A percentile compares a stretch with the other conserved stretches of the same genome.
phyloP scores from a whole-genome alignment of 2,113 vertebrate species.

The Pavo muticus region DNA sequence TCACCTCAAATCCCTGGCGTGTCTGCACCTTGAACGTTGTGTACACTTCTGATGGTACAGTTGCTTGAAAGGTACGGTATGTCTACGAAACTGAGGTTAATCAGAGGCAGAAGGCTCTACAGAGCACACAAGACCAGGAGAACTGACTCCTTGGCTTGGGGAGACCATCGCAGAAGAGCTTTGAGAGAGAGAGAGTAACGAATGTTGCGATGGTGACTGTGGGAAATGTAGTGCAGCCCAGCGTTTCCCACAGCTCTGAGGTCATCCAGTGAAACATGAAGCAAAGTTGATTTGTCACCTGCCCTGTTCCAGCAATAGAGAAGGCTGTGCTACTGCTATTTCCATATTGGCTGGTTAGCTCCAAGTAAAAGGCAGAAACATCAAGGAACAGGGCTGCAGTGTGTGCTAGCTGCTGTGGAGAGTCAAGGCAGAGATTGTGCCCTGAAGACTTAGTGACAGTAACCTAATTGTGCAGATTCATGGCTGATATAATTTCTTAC shows the following conservation, averaged over 20 bases:
- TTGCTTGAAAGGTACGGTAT: not conserved
- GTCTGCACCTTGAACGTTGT: not conserved
- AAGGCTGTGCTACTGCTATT: not conserved
- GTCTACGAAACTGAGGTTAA: not conserved
- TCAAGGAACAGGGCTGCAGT: not conserved
- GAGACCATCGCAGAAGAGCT: not conserved
- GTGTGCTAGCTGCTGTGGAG: not conserved
- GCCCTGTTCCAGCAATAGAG: not conserved
- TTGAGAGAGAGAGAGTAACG: not conserved
- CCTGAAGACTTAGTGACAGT: not conserved
- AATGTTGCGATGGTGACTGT: not conserved
- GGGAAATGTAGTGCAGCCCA: not conserved
- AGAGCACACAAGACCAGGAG: not conserved
- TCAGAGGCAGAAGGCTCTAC: not conserved
- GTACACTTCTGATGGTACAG: not conserved
- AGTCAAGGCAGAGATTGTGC: not conserved
- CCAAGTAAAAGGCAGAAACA: not conserved
- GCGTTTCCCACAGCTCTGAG: not conserved
- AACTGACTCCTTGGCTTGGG: not conserved
- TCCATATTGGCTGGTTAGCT: not conserved
- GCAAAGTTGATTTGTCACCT: rapidly evolving
- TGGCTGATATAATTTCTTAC: not conserved
- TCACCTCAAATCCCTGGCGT: not conserved
- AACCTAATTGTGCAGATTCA: not conserved
- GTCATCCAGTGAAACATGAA: rapidly evolving